These are phyloP conservation scores for Abscondita cerata DNA, from an alignment of 2,888 invertebrate genomes.

Conservation along the genomic window DNA sequence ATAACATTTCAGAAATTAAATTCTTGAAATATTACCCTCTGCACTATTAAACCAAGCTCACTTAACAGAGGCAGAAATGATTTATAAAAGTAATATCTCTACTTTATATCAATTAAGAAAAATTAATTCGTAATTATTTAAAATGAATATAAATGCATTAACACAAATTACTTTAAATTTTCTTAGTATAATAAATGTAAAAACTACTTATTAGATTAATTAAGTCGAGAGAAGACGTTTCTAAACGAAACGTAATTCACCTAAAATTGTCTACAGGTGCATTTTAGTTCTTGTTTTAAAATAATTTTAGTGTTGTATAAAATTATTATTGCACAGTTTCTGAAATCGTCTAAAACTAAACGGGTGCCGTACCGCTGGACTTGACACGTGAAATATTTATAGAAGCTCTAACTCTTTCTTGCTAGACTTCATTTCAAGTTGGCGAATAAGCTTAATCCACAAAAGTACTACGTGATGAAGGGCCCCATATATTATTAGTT, in stretches of 20 bases:
- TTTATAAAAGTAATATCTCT: conserved; percentile 29
- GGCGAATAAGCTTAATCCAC: conserved; percentile 51
- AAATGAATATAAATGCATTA: conserved; percentile 26
- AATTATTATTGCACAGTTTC: conserved; percentile 28
- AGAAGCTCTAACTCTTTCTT: conserved; percentile 50
- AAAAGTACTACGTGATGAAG: conserved; percentile 54
- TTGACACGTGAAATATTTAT: conserved; percentile 55
- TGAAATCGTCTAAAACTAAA: conserved; percentile 38
- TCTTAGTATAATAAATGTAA: not conserved
- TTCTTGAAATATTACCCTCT: conserved; percentile 28
- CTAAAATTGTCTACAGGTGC: conserved; percentile 25
- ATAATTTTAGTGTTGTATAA: conserved; percentile 26
- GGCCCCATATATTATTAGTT: conserved; percentile 46
- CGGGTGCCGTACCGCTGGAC: conserved; percentile 50
- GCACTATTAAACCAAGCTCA: conserved; percentile 28
- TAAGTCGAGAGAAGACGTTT: not conserved
- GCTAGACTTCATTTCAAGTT: conserved; percentile 51
- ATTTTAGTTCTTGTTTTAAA: conserved; percentile 17
- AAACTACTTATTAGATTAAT: conserved; percentile 1
- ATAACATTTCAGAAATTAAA: conserved; percentile 28
- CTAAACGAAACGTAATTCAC: not conserved
- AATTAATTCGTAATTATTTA: conserved; percentile 29
- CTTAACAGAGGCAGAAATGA: conserved; percentile 19
- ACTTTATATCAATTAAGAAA: conserved; percentile 28
- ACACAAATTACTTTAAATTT: conserved; percentile 13